Base-by-base conservation (phyloP, 1,140 invertebrate genomes). In the Augochlora pura region DNA sequence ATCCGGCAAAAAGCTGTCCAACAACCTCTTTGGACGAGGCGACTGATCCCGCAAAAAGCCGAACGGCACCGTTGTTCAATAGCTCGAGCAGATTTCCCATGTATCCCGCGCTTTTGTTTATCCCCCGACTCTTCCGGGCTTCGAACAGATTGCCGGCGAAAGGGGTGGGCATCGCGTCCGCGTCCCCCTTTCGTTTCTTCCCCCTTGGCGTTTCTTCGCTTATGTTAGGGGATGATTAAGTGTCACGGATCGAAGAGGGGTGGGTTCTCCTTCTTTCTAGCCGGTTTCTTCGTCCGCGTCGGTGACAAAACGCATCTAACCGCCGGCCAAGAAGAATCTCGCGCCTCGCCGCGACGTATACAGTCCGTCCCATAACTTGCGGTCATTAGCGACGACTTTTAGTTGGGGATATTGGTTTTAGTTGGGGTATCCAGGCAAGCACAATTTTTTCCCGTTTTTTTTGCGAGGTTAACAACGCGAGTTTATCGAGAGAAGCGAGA, bases 181-280 rank as follows among this genome's bases (percentile, higher is more conserved):
- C n/a, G n/a, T n/a, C n/a, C n/a, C n/a, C n/a, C n/a, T n/a, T n/a
- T n/a, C n/a, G n/a, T n/a, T n/a, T n/a, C n/a, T n/a, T n/a, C n/a
- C n/a, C n/a, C n/a, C n/a, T n/a, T n/a, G n/a, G 63, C n/a, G 32
- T 46, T 42, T 21, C 32, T 5, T 14, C 59, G 14, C n/a, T 12
- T 27, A 14, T 32, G 16, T 4, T 2, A 10, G 57, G 16, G 57
- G 16, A 70, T 63, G 75, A 77, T 77, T 70, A 66, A 75, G 23
- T 27, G 12, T 42, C 32, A 18, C 39, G 39, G 23, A 23, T 8
- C n/a, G 18, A 21, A 23, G 10, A 32, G 16, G 9, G 14, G 32
- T n/a, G n/a, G n/a, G n/a, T n/a, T n/a, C n/a, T n/a, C n/a, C n/a
- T n/a, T n/a, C 32, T 60, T 23, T 25, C n/a, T n/a, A n/a, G 9